These are phyloP conservation scores for Passer domesticus DNA, from an alignment of 2,113 vertebrate species.

Conservation along the genomic window DNA sequence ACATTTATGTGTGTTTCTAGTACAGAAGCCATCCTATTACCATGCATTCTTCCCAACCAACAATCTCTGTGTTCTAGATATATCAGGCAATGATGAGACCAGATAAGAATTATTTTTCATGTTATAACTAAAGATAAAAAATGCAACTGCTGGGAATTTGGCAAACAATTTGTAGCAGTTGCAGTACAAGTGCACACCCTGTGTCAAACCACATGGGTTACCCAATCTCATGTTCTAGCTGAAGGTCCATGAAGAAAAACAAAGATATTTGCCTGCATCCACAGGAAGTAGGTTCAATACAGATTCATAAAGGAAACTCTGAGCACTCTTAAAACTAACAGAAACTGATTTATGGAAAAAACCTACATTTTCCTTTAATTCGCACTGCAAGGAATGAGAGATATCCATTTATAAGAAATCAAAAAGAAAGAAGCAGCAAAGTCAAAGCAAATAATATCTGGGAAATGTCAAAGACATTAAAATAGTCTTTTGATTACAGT, in stretches of 20 bases:
- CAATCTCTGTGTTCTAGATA: neutral
- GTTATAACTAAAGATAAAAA: neutral
- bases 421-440: neutral
- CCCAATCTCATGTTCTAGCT: neutral
- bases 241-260: neutral
- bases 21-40: neutral
- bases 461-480: neutral
- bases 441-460: neutral
- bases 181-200: neutral
- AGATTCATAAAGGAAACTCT: neutral
- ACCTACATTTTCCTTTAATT: neutral
- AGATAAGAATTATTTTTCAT: neutral
- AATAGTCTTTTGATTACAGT: neutral
- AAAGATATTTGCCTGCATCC: neutral
- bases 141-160: neutral
- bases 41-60: neutral
- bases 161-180: neutral
- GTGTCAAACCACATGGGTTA: neutral
- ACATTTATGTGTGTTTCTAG: neutral
- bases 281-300: neutral
- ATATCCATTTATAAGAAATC: neutral
- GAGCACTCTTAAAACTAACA: neutral
- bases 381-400: neutral
- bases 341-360: neutral
- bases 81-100: neutral